These are phyloP conservation scores for Auanema sp. DNA, from an alignment of 2,888 invertebrate genomes.

Conservation along the genomic window DNA sequence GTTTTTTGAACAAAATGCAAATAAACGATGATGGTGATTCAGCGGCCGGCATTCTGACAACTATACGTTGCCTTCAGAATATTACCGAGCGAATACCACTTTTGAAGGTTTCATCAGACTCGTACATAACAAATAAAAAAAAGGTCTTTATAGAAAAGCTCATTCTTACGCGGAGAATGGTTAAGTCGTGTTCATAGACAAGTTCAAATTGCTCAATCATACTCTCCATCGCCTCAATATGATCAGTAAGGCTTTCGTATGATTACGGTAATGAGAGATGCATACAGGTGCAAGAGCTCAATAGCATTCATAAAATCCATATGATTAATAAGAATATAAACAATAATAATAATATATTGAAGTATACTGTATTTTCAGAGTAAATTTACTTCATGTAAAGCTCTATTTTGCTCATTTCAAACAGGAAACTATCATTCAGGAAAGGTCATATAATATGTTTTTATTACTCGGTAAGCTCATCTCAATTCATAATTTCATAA, in stretches of 20 bases:
- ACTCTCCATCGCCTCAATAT: slow-evolving; percentile 53
- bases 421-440: slow-evolving; percentile 53
- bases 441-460: slow-evolving; percentile 55
- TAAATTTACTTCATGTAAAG: slow-evolving; percentile 54
- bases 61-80: slow-evolving; percentile 7
- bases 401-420: slow-evolving; percentile 59
- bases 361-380: slow-evolving; percentile 32
- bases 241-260: slow-evolving; percentile 37
- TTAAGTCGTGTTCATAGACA: slow-evolving; percentile 46
- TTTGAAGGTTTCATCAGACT: slow-evolving; percentile 4
- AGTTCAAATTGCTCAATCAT: slow-evolving; percentile 52
- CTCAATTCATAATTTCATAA: not conserved
- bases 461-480: slow-evolving; percentile 40
- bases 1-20: slow-evolving; percentile 7
- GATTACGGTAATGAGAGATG: not conserved
- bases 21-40: not conserved
- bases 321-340: no score
- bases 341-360: not conserved
- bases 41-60: not conserved
- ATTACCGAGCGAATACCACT: slow-evolving; percentile 3
- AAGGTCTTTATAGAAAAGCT: slow-evolving; percentile 34
- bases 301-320: no score
- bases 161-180: slow-evolving; percentile 54
- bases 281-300: slow-evolving; percentile 3
- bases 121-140: not conserved